These are phyloP conservation scores for Hephaestus fuliginosus DNA, from an alignment of 2,797 vertebrate genomes.

Conservation along the genomic window DNA sequence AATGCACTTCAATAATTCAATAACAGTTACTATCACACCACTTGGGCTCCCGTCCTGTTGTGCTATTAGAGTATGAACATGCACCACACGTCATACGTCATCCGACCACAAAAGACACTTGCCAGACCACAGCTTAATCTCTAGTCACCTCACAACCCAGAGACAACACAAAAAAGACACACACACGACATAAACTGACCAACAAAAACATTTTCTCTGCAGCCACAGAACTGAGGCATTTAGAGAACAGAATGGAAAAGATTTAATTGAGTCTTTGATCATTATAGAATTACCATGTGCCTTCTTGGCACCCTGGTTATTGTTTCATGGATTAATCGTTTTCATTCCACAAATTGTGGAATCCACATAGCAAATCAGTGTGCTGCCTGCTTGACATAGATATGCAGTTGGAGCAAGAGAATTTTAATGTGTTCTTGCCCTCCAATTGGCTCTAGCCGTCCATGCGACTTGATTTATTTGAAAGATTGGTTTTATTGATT, in stretches of 20 bases:
- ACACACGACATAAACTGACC: constrained; percentile 37
- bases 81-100: constrained; percentile 51
- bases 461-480: constrained; percentile 84
- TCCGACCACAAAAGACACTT: constrained; percentile 61
- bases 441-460: constrained; percentile 78
- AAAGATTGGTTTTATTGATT: constrained; percentile 89
- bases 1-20: constrained; percentile 45
- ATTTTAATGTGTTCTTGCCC: constrained; percentile 79
- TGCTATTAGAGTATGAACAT: constrained; percentile 41
- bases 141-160: constrained; percentile 35
- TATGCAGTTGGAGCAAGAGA: constrained; percentile 72
- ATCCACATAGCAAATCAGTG: constrained; percentile 77
- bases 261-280: constrained; percentile 84
- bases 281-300: constrained; percentile 82
- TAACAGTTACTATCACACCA: constrained; percentile 49
- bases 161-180: constrained; percentile 36
- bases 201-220: constrained; percentile 44
- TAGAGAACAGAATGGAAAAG: constrained; percentile 76
- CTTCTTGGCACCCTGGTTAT: constrained; percentile 81
- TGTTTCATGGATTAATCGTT: constrained; percentile 83
- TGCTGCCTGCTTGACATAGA: constrained; percentile 78
- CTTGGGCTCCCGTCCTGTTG: constrained; percentile 28
- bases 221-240: constrained; percentile 69
- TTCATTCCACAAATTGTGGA: constrained; percentile 81
- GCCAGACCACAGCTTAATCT: constrained; percentile 65